Percentiles rank a stretch among this genome's conserved stretches.
phyloP scores from a whole-genome alignment of 2,113 vertebrate species.

The Cyphomyrus discorhynchus region DNA sequence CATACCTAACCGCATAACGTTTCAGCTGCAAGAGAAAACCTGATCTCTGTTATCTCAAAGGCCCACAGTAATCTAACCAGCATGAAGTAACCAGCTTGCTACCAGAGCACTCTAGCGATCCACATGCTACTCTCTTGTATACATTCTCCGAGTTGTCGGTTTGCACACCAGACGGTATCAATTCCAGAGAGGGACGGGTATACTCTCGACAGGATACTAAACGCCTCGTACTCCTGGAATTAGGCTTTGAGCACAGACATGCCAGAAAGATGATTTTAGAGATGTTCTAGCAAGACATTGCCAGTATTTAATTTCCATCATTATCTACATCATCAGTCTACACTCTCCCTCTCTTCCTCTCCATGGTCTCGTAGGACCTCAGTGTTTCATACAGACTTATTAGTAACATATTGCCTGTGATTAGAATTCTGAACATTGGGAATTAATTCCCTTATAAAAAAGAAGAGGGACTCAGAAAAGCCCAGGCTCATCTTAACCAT shows the following conservation, averaged over 20 bases:
- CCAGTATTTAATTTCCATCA: neutral
- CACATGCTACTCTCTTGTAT: neutral
- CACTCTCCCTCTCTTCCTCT: neutral
- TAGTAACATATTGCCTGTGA: neutral
- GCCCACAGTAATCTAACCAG: neutral
- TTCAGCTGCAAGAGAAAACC: neutral
- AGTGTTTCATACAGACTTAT: constrained; percentile 6
- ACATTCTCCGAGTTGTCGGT: neutral
- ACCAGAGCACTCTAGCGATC: neutral
- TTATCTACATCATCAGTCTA: constrained; percentile 6
- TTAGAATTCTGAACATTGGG: neutral
- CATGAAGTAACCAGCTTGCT: neutral
- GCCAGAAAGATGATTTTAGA: neutral
- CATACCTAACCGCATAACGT: neutral
- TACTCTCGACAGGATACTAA: neutral
- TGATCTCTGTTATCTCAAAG: neutral
- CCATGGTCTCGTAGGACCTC: neutral
- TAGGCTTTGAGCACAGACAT: neutral
- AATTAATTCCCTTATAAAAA: neutral
- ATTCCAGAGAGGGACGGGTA: neutral
- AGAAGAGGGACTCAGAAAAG: neutral
- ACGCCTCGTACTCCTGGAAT: neutral
- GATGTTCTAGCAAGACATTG: neutral
- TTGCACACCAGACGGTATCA: neutral
- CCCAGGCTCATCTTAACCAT: neutral